Evolutionary conservation across 2,888 invertebrate genomes (phyloP).

Genomic region (Mongoloraphidia duomilia): DNA sequence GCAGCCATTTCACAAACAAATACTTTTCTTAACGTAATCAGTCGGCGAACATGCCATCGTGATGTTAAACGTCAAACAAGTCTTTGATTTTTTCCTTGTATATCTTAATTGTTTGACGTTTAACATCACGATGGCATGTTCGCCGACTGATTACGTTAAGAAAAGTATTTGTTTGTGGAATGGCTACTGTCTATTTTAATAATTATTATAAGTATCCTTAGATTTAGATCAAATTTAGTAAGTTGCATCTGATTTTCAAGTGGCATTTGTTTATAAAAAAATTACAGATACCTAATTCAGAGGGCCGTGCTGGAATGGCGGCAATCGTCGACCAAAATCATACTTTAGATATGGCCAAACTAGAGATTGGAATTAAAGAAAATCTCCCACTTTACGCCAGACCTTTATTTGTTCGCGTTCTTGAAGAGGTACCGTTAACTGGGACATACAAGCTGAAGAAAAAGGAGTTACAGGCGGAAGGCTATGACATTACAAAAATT

Average conservation of each 20-base stretch:
- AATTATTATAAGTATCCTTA: not conserved
- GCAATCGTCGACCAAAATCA: constrained; percentile 62
- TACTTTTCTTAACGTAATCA: no score
- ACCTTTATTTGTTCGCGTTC: constrained; percentile 74
- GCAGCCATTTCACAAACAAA: no score
- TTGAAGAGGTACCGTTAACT: constrained; percentile 64
- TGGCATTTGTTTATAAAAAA: not conserved
- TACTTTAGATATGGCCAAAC: constrained; percentile 38
- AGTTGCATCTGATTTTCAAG: not conserved
- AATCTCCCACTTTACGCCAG: constrained; percentile 74
- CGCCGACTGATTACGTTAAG: no score
- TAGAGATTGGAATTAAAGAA: constrained; percentile 51
- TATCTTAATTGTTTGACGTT: no score
- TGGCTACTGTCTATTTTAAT: no score
- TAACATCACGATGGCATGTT: no score
- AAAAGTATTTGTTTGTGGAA: no score
- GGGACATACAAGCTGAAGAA: constrained; percentile 92
- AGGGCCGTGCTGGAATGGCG: constrained; percentile 89
- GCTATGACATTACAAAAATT: constrained; percentile 58
- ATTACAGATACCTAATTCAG: constrained; percentile 54
- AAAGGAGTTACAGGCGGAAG: constrained; percentile 69
- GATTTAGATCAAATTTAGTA: not conserved
- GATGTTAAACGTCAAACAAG: no score
- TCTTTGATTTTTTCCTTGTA: no score
- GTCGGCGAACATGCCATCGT: no score